Evolutionary conservation across 2,797 vertebrate species (phyloP), one percentile per base, ranked within the genome.

Genomic region (Siniperca scherzeri): DNA sequence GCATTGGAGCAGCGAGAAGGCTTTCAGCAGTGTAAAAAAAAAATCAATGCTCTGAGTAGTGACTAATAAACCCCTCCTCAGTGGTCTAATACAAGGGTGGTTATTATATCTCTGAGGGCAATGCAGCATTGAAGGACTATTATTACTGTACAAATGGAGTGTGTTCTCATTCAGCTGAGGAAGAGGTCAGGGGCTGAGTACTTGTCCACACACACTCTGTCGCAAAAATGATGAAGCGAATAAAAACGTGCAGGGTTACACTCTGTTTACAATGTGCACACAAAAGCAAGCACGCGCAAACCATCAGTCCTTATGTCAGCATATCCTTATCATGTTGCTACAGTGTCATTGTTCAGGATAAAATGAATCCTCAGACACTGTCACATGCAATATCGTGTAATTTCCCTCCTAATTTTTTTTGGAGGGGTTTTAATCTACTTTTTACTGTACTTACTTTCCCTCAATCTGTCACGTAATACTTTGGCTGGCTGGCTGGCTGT

Each of bases 1-100:
- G 82, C 74, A 30, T 27, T 13, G 62, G 61, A 72, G 68, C 72
- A 65, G 42, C 5, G 69, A 76, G 82, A 61, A 56, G 62, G 70
- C 89, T 85, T 86, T 87, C 82, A 82, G 75, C 65, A 33, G 69
- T 56, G 70, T 19, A 27, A 46, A 25, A 69, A 69, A 48, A 65
- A 80, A 89, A 94, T 92, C 91, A 83, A 93, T 93, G 84, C 46
- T 38, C 13, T 61, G 82, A 82, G 86, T 79, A 81, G 77, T 83
- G 90, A 90, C 81, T 91, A 88, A 91, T 93, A 86, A 88, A 84
- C 64, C 83, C 75, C 85, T 84, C 80, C 82, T 90, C 87, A 77
- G 79, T 71, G 78, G 81, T 87, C 82, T 78, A 78, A 85, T 70
- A 81, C 85, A 69, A 48, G 53, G 27, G 40, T 68, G 83, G 83